Percentiles rank a stretch among this genome's conserved stretches.
These are phyloP conservation scores for Strigamia crassipes DNA, from an alignment of 2,888 invertebrate species.

Conservation along the genomic window DNA sequence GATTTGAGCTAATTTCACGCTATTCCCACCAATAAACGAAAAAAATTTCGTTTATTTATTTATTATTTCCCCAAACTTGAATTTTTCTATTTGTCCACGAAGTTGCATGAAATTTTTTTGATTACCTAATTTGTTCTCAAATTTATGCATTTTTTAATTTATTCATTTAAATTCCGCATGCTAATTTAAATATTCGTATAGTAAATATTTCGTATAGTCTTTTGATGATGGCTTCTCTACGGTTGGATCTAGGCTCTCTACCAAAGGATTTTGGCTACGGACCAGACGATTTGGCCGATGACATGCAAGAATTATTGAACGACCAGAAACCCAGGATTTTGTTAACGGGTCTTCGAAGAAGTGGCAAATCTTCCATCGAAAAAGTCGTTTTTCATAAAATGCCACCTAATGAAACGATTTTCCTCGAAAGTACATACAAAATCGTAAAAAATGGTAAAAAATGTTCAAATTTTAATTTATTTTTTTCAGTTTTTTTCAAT, in stretches of 20 bases:
- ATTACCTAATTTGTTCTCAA: too few relatives aligned
- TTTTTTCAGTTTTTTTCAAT: too few relatives aligned
- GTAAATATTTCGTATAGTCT: constrained; percentile 15
- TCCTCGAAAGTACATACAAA: constrained; percentile 97
- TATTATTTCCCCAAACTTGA: too few relatives aligned
- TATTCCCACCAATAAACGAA: neutral
- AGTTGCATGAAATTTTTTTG: too few relatives aligned
- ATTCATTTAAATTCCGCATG: too few relatives aligned
- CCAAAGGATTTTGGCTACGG: constrained; percentile 93
- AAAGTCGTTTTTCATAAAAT: constrained; percentile 99
- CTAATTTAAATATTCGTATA: neutral
- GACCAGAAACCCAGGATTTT: constrained; percentile 91
- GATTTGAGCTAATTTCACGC: neutral
- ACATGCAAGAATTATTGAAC: constrained; percentile 63
- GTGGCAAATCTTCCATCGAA: constrained; percentile 98
- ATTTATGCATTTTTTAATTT: neutral
- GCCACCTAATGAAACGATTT: constrained; percentile 99
- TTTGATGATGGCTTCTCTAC: constrained; percentile 53
- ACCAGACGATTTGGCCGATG: constrained; percentile 72
- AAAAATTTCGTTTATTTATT: too few relatives aligned
- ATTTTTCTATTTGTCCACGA: too few relatives aligned
- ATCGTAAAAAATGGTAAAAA: constrained; percentile 82
- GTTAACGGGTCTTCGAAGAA: constrained; percentile 92
- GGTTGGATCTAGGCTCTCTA: constrained; percentile 75
- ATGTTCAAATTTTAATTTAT: too few relatives aligned